phyloP scores from a whole-genome alignment of 2,888 invertebrate genomes.

The Choreutis nemorana region DNA sequence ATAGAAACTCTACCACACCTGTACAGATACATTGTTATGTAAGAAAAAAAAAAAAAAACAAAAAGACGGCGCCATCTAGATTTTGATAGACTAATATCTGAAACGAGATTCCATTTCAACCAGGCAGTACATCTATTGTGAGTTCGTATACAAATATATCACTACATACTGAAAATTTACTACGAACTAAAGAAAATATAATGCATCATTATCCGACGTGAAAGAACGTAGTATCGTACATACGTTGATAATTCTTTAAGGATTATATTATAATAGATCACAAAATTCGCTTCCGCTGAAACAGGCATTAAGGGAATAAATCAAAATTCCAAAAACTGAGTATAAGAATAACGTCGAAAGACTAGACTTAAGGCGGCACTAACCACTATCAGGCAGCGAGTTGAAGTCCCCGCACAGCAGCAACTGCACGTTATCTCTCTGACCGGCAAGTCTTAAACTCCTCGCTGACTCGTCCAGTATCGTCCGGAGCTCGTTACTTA shows the following conservation, averaged over 20 bases:
- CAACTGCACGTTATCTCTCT: slow-evolving; percentile 86
- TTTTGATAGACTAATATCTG: no score
- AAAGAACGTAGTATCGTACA: slow-evolving; percentile 6
- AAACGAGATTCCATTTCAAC: no score
- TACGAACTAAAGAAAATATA: no score
- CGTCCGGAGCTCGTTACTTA: slow-evolving; percentile 90
- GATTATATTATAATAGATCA: slow-evolving; percentile 1
- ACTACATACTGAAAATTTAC: no score
- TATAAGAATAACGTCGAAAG: no score
- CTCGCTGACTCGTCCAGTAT: slow-evolving; percentile 88
- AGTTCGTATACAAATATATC: no score
- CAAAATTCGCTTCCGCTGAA: not conserved
- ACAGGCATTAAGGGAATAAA: not conserved
- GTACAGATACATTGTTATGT: no score
- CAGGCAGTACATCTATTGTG: no score
- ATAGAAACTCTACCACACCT: slow-evolving; percentile 97
- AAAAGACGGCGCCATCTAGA: no score
- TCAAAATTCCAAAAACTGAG: slow-evolving; percentile 6
- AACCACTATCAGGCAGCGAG: slow-evolving; percentile 96
- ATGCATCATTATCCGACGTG: no score
- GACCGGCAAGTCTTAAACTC: slow-evolving; percentile 75
- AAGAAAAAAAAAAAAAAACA: no score
- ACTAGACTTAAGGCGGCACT: slow-evolving; percentile 14
- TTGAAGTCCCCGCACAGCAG: slow-evolving; percentile 98
- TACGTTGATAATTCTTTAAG: slow-evolving; percentile 1